These are phyloP conservation scores for Aphaenogaster rudis DNA, from an alignment of 1,140 invertebrate genomes.

Conservation along the genomic window DNA sequence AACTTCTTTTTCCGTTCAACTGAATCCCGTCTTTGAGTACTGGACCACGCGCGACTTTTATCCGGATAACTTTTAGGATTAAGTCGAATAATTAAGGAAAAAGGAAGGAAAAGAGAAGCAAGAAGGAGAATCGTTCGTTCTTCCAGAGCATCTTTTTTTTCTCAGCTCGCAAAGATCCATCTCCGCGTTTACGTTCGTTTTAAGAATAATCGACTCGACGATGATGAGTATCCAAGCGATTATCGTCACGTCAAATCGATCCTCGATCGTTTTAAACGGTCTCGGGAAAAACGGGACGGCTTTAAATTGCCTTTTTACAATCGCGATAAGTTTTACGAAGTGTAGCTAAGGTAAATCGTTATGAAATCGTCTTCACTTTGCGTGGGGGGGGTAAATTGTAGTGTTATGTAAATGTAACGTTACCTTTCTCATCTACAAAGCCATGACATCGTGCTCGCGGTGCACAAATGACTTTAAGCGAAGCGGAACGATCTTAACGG, in stretches of 20 bases:
- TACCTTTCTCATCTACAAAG: slow-evolving; percentile 61
- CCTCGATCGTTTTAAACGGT: slow-evolving; percentile 41
- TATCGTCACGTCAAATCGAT: slow-evolving; percentile 55
- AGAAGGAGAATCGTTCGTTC: slow-evolving; percentile 38
- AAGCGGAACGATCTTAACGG: slow-evolving; percentile 37
- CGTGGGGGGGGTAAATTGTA: slow-evolving; percentile 42
- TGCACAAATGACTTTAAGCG: slow-evolving; percentile 46
- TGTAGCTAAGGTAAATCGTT: slow-evolving; percentile 41
- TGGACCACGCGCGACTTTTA: slow-evolving; percentile 68
- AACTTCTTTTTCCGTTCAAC: slow-evolving; percentile 54
- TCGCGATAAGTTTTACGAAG: slow-evolving; percentile 69
- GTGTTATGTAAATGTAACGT: slow-evolving; percentile 64
- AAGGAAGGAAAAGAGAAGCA: neutral
- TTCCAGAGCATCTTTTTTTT: slow-evolving; percentile 26
- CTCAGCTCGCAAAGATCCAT: slow-evolving; percentile 47
- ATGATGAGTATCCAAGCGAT: slow-evolving; percentile 51
- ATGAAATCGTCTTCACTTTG: slow-evolving; percentile 51
- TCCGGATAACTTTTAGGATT: slow-evolving; percentile 70
- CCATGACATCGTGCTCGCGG: slow-evolving; percentile 48
- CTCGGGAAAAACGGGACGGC: slow-evolving; percentile 18
- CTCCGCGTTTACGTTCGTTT: slow-evolving; percentile 53
- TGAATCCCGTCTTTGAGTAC: slow-evolving; percentile 54
- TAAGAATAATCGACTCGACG: slow-evolving; percentile 69
- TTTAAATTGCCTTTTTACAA: slow-evolving; percentile 65
- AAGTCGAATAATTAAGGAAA: slow-evolving; percentile 58